These are phyloP conservation scores for Mamestra brassicae DNA, from an alignment of 2,888 invertebrate genomes.

Conservation along the genomic window DNA sequence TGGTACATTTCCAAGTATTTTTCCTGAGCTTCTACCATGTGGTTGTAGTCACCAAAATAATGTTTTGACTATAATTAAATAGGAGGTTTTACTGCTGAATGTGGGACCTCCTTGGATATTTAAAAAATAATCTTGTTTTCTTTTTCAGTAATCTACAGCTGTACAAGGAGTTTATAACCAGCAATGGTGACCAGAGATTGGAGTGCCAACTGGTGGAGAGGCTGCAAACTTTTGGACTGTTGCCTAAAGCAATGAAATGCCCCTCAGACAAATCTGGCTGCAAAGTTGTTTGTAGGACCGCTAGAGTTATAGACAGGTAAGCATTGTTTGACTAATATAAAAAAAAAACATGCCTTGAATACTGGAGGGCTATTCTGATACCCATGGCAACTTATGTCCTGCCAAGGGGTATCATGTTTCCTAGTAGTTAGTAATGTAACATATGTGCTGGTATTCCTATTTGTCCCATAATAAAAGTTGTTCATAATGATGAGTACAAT, in stretches of 20 bases:
- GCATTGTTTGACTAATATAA: background rate
- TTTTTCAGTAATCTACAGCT: slow-evolving; percentile 80
- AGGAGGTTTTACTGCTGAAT: no score
- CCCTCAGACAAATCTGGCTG: slow-evolving; percentile 76
- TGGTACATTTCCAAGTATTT: no score
- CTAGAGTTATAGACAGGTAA: slow-evolving; percentile 85
- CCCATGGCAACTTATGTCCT: no score
- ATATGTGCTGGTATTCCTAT: no score
- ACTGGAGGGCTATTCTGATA: no score
- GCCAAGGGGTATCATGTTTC: no score
- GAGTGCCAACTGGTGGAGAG: slow-evolving; percentile 80
- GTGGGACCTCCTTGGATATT: no score
- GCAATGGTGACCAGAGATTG: slow-evolving; percentile 72
- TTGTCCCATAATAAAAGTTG: no score
- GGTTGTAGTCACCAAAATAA: background rate
- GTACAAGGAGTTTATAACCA: slow-evolving; percentile 76
- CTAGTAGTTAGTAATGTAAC: no score
- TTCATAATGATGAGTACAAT: no score
- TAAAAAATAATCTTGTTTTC: background rate
- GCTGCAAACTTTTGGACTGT: slow-evolving; percentile 79
- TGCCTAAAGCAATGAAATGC: slow-evolving; percentile 77
- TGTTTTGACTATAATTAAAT: background rate
- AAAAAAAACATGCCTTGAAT: no score
- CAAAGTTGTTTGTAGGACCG: slow-evolving; percentile 77
- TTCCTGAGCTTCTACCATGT: no score